Percentiles rank a stretch among this genome's conserved stretches.
Evolutionary conservation across 2,113 vertebrate genomes (phyloP).

Genomic region (Gracilinanus agilis): DNA sequence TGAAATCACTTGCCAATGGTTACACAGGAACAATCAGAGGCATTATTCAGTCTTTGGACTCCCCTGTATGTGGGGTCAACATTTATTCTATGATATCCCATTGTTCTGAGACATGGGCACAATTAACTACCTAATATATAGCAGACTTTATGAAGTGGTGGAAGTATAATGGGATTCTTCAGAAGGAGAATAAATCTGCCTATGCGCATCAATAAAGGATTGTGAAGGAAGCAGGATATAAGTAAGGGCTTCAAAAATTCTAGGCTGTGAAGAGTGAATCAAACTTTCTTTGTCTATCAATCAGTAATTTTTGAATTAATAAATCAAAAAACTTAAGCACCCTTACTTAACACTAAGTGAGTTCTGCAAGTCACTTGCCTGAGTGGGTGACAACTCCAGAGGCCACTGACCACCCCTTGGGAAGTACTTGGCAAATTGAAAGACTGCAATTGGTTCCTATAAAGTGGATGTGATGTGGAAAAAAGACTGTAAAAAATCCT

Average conservation of each 20-base stretch:
- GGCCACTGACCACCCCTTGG: no score
- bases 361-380: no score
- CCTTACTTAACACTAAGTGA: no score
- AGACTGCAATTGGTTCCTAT: no score
- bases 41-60: background rate
- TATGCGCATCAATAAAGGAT: background rate
- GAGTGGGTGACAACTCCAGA: no score
- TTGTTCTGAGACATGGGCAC: background rate
- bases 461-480: no score
- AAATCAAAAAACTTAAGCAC: no score
- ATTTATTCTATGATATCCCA: background rate
- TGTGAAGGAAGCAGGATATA: background rate
- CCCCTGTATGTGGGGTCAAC: background rate
- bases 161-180: background rate
- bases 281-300: no score
- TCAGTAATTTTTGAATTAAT: no score
- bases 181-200: background rate
- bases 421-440: no score
- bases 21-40: background rate
- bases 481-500: no score
- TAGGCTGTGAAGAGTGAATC: background rate
- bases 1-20: background rate
- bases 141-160: background rate
- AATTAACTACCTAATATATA: background rate
- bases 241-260: background rate